Percentiles rank a stretch among this genome's conserved stretches.
Conservation (phyloP, 2,797 vertebrate genomes). For the Etheostoma perlongum region DNA sequence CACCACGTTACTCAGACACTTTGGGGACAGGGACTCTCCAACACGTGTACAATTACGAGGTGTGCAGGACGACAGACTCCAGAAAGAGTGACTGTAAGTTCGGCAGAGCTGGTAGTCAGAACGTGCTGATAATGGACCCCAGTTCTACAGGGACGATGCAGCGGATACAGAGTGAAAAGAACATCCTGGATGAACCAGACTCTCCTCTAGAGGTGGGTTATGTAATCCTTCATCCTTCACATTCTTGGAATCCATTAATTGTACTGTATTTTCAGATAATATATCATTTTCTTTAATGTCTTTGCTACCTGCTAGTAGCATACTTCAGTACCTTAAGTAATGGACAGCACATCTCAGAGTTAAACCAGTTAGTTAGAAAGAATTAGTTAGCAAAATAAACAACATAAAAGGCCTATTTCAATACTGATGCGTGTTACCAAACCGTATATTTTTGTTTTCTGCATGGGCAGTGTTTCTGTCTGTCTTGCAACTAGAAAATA, state of each 20-base stretch:
- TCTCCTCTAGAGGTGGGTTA: slow-evolving; percentile 7
- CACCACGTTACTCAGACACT: slow-evolving; percentile 36
- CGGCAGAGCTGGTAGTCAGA: too few species aligned
- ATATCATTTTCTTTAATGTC: fast-evolving
- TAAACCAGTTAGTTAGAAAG: fast-evolving
- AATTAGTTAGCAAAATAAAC: not conserved
- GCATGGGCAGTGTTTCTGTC: not conserved
- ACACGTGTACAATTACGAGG: slow-evolving; percentile 53
- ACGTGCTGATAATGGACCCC: too few species aligned
- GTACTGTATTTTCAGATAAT: not conserved
- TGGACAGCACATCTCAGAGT: slow-evolving; percentile 11
- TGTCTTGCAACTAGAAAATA: not conserved
- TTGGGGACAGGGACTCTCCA: slow-evolving; percentile 37
- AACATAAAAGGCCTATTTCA: not conserved
- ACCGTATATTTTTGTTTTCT: fast-evolving
- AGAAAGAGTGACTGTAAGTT: not conserved
- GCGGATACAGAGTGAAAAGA: too few species aligned
- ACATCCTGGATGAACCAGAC: too few species aligned
- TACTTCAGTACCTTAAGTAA: not conserved
- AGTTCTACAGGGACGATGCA: too few species aligned
- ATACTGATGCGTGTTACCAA: not conserved
- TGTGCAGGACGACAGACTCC: slow-evolving; percentile 39
- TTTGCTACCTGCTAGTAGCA: not conserved
- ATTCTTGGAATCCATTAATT: not conserved
- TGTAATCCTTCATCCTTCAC: not conserved